Evolutionary conservation across 2,888 invertebrate genomes (phyloP), one percentile per base, ranked within the genome.

Genomic region (Incurvaria masculella): DNA sequence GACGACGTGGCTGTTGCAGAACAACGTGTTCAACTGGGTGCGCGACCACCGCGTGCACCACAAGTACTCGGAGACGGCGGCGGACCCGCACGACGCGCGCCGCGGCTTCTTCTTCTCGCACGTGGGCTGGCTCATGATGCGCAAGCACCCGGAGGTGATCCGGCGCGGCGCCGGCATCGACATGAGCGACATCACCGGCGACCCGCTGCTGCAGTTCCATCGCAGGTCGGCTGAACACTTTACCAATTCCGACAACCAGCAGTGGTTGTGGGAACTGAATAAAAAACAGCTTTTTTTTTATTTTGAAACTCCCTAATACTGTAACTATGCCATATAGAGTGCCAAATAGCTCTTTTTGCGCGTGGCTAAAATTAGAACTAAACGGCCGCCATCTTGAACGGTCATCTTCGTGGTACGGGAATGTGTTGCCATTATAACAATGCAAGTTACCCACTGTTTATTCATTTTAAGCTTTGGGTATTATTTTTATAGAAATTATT

Each of bases 41-140:
- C 74, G 88, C 26, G 89, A 89, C 62, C 90, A 90, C 63, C 76
- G 90, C 41, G 84, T 88, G 1, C 89, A 90, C 59, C 87, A 88
- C 63, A 89, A 88, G 64, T 86, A 79, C 68, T 81, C 82, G 0
- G 93, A 93, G 64, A 90, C 89, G 0, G 81, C 86, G 55, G 91
- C 91, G 0, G 92, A 93, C 70, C 92, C 92, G 0, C 92, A 92
- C 64, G 86, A 92, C 64, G 85, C 86, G 3, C 82, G 82, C 48
- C 80, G 91, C 6, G 94, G 94, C 0, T 94, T 97, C 71, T 93
- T 92, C 75, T 97, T 95, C 72, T 81, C 95, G 0, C 96, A 97
- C 65, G 86, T 94, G 33, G 96, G 96, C 19, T 97, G 96, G 97
- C 79, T 96, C 19, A 87, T 91, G 86, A 85, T 88, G 83, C 84